These are phyloP conservation scores for Drosophila paranaensis DNA, from an alignment of 2,888 invertebrate genomes.

Conservation along the genomic window DNA sequence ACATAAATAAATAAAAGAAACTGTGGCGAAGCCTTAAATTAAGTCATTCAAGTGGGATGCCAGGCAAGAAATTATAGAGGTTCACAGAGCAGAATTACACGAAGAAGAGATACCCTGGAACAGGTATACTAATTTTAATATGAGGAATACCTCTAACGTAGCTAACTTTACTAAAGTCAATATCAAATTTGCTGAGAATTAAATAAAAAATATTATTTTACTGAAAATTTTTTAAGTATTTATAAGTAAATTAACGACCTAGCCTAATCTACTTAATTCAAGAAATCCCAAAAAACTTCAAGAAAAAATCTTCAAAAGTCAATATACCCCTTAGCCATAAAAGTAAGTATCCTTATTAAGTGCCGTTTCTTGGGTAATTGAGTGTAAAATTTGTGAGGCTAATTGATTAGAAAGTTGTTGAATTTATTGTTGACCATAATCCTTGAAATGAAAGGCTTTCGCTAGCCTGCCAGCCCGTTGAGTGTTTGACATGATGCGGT, in stretches of 20 bases:
- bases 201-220: no score
- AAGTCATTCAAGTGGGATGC: conserved; percentile 29
- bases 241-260: no score
- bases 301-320: no score
- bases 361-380: conserved; percentile 41
- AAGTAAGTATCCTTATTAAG: conserved; percentile 25
- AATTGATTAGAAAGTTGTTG: conserved; percentile 60
- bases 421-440: conserved; percentile 48
- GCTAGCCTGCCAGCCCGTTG: background rate
- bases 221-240: no score
- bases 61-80: background rate
- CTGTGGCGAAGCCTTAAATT: conserved; percentile 37
- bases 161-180: no score
- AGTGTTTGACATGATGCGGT: conserved; percentile 32
- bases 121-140: background rate
- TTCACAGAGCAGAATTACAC: background rate
- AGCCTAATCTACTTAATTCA: no score
- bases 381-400: conserved; percentile 65
- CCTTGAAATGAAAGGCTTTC: conserved; percentile 2
- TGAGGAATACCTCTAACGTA: no score
- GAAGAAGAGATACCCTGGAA: background rate
- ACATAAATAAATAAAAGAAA: conserved; percentile 8
- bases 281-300: no score
- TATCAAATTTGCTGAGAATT: no score
- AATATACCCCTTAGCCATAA: background rate